These are phyloP conservation scores for Melanotaenia trifasciata DNA, from an alignment of 2,797 vertebrate species.

Conservation along the genomic window DNA sequence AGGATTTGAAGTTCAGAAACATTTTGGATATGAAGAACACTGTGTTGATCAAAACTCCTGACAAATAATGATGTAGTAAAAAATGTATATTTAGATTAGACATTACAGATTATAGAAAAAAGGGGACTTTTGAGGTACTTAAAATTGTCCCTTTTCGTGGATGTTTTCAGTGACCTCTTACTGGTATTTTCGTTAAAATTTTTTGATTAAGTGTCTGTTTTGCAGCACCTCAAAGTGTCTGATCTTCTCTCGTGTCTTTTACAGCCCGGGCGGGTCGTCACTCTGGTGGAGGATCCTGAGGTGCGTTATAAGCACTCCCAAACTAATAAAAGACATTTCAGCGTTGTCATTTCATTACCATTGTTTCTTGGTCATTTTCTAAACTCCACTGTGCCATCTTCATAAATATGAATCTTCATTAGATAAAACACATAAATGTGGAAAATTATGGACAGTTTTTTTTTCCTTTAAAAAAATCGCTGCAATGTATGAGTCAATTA, in stretches of 20 bases:
- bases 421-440: neutral
- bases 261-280: constrained; percentile 98
- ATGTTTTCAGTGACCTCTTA: neutral
- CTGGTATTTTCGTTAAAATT: neutral
- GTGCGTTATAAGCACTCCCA: constrained; percentile 68
- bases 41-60: no score
- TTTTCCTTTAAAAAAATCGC: neutral
- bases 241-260: constrained; percentile 9
- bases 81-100: no score
- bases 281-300: constrained; percentile 93
- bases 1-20: no score
- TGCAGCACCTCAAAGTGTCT: neutral
- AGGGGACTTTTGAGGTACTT: neutral
- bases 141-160: neutral
- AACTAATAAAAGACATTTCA: neutral
- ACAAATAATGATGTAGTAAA: no score
- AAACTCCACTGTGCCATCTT: neutral
- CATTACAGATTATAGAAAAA: no score
- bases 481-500: no score
- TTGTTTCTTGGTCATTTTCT: neutral
- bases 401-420: neutral
- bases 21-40: no score
- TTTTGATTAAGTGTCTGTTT: neutral
- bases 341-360: neutral
- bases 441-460: neutral